Conservation (phyloP, 2,113 vertebrate genomes). For the Gopherus flavomarginatus region DNA sequence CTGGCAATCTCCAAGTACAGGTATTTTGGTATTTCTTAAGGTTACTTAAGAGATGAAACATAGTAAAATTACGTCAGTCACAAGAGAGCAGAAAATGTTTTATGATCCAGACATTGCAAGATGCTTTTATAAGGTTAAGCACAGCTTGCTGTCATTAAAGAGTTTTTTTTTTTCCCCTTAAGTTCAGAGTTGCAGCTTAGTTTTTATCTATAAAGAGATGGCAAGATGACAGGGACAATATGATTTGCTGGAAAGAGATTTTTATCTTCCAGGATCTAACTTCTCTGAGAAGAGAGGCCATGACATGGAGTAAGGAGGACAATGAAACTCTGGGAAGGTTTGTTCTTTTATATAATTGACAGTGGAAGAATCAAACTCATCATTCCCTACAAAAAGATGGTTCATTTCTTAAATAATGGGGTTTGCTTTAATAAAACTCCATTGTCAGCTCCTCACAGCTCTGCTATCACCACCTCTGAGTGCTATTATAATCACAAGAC, state of each 20-base stretch:
- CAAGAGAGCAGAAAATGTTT: background rate
- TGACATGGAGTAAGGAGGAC: background rate
- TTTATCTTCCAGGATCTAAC: background rate
- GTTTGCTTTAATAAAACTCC: background rate
- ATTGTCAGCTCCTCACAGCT: background rate
- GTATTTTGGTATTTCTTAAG: background rate
- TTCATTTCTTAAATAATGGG: accelerated
- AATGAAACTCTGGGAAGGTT: background rate
- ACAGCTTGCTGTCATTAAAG: background rate
- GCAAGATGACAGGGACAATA: background rate
- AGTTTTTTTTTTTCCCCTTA: background rate
- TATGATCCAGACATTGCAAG: background rate
- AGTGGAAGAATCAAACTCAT: background rate
- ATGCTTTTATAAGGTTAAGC: background rate
- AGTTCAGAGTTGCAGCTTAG: background rate
- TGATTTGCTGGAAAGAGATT: background rate
- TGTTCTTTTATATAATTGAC: background rate
- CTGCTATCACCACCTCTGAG: background rate
- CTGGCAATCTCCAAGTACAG: background rate
- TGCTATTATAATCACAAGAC: background rate
- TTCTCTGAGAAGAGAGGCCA: background rate
- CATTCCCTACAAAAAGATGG: accelerated
- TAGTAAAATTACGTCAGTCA: accelerated
- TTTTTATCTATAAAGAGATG: background rate
- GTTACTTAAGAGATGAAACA: background rate